These are phyloP conservation scores for Bactericera cockerelli DNA, from an alignment of 1,140 invertebrate genomes.

Conservation along the genomic window DNA sequence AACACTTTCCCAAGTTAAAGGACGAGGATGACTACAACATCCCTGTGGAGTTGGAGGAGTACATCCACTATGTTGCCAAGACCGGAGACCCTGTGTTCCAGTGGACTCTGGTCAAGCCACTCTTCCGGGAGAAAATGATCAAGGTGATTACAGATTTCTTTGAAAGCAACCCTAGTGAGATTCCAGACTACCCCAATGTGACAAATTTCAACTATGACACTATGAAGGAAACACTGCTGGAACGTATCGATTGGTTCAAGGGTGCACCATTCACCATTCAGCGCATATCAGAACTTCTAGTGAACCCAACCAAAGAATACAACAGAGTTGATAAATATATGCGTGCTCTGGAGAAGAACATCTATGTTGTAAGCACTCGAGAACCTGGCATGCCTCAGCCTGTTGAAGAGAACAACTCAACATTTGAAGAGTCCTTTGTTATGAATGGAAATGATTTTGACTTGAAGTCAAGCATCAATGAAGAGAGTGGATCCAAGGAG, in stretches of 20 bases:
- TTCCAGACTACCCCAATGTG: conserved; percentile 72
- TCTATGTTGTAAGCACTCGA: conserved; percentile 86
- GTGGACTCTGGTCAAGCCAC: conserved; percentile 71
- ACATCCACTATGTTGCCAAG: conserved; percentile 76
- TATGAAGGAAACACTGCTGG: conserved; percentile 69
- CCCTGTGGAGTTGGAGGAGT: conserved; percentile 77
- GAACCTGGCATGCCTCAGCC: conserved; percentile 37
- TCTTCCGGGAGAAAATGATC: conserved; percentile 74
- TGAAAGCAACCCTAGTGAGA: conserved; percentile 53
- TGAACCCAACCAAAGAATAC: conserved; percentile 82
- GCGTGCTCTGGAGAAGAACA: conserved; percentile 85
- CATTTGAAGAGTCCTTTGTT: conserved; percentile 1
- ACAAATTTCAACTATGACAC: conserved; percentile 80
- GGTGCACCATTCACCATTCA: conserved; percentile 94
- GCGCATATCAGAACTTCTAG: conserved; percentile 82
- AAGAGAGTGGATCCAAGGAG: background rate
- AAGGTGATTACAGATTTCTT: conserved; percentile 75
- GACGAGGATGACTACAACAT: conserved; percentile 46
- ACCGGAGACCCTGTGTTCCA: conserved; percentile 89
- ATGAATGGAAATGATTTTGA: conserved; percentile 2
- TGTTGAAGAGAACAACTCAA: background rate
- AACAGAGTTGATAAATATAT: conserved; percentile 91
- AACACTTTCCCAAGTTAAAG: conserved; percentile 71
- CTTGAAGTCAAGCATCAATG: background rate
- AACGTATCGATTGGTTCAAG: conserved; percentile 63